A percentile compares a stretch with the other conserved stretches of the same genome.
Evolutionary conservation across 2,888 invertebrate genomes (phyloP).

Genomic region (Nemapogon koenigi): DNA sequence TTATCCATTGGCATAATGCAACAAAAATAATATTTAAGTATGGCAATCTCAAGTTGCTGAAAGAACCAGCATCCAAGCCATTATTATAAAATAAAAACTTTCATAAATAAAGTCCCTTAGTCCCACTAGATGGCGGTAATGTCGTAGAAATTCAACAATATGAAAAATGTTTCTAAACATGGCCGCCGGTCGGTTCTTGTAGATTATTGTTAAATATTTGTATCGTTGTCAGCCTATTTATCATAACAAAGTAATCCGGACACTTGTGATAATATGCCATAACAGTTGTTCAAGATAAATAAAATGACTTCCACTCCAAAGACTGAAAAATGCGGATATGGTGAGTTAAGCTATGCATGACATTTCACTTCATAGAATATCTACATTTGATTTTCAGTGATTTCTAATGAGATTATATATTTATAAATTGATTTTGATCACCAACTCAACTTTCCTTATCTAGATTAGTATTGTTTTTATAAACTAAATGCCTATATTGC

Average conservation of each 20-base stretch:
- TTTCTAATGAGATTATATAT: too few relatives aligned
- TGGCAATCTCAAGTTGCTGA: neutral
- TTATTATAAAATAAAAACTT: neutral
- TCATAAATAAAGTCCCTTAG: neutral
- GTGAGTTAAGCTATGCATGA: slow-evolving; percentile 41
- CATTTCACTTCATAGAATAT: too few relatives aligned
- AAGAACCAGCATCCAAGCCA: neutral
- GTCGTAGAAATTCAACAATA: slow-evolving; percentile 13
- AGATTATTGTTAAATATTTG: slow-evolving; percentile 35
- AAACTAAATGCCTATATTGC: too few relatives aligned
- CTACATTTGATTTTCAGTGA: too few relatives aligned
- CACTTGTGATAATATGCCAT: slow-evolving; percentile 42
- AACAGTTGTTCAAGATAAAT: slow-evolving; percentile 30
- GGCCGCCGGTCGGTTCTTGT: slow-evolving; percentile 53
- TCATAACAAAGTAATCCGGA: slow-evolving; percentile 21
- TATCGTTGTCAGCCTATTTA: slow-evolving; percentile 29
- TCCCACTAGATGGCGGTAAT: slow-evolving; percentile 21
- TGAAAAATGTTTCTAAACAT: slow-evolving; percentile 30
- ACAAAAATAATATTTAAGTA: neutral
- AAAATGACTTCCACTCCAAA: slow-evolving; percentile 60
- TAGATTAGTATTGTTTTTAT: too few relatives aligned
- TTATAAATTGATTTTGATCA: too few relatives aligned
- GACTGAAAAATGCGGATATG: slow-evolving; percentile 57
- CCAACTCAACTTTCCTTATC: too few relatives aligned
- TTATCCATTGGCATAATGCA: neutral